A percentile compares a stretch with the other conserved stretches of the same genome.
Evolutionary conservation across 2,888 invertebrate species (phyloP).

Genomic region (Junonia oenone): DNA sequence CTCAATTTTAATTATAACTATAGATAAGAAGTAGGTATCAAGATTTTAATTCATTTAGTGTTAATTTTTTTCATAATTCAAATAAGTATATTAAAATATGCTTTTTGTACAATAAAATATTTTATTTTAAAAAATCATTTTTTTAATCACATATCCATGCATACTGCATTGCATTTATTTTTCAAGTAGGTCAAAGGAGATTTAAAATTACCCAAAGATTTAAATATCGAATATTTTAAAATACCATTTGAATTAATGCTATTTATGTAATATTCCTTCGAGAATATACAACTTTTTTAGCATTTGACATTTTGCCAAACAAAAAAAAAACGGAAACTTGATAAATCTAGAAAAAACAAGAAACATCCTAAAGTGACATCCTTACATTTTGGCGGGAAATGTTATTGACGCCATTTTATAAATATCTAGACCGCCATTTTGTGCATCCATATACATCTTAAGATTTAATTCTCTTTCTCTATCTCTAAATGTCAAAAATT

Average conservation of each 20-base stretch:
- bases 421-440: slow-evolving; percentile 8
- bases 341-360: not conserved
- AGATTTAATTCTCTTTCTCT: not conserved
- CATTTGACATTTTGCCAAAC: too few species aligned
- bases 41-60: not conserved
- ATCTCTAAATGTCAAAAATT: too few species aligned
- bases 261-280: not conserved
- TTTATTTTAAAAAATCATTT: not conserved
- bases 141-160: too few species aligned
- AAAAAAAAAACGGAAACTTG: too few species aligned
- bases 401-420: slow-evolving; percentile 22
- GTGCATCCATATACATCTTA: not conserved
- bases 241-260: not conserved
- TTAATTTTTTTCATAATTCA: not conserved
- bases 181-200: too few species aligned
- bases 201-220: not conserved
- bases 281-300: too few species aligned
- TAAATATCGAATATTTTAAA: not conserved
- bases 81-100: not conserved
- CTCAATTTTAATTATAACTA: slow-evolving; percentile 9
- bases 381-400: not conserved
- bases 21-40: slow-evolving; percentile 2
- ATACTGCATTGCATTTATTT: too few species aligned
- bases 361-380: too few species aligned
- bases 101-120: not conserved